These are phyloP conservation scores for Podarcis raffonei DNA, from an alignment of 2,113 vertebrate species.

Conservation along the genomic window DNA sequence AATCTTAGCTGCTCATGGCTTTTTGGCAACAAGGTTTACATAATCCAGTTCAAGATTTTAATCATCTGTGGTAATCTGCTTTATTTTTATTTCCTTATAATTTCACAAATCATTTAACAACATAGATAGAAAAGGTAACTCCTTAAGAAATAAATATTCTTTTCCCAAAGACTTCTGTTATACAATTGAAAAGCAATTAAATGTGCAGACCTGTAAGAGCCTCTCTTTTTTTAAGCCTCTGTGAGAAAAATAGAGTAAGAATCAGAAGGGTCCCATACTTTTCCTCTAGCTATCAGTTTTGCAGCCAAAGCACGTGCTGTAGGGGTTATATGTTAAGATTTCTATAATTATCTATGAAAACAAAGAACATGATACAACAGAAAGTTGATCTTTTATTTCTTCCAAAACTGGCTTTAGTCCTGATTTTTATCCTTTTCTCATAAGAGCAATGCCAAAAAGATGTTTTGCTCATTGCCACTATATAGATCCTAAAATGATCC, in stretches of 20 bases:
- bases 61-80: neutral
- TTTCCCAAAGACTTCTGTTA: neutral
- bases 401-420: conserved; percentile 1
- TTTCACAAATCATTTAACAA: neutral
- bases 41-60: neutral
- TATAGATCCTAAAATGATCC: neutral
- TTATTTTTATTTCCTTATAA: neutral
- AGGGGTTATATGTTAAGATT: conserved; percentile 18
- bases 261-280: conserved; percentile 34
- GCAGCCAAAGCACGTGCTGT: neutral
- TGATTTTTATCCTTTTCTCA: conserved; percentile 3
- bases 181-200: conserved; percentile 32
- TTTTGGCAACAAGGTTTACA: neutral
- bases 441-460: neutral
- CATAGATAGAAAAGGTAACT: neutral
- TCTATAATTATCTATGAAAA: conserved; percentile 16
- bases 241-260: neutral
- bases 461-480: neutral
- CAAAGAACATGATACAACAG: neutral
- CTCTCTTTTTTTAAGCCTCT: neutral
- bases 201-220: neutral
- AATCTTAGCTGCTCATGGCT: neutral
- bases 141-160: neutral
- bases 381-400: neutral
- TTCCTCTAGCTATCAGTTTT: conserved; percentile 37